These are phyloP conservation scores for Saxicola maurus DNA, from an alignment of 2,797 vertebrate species.

Conservation along the genomic window DNA sequence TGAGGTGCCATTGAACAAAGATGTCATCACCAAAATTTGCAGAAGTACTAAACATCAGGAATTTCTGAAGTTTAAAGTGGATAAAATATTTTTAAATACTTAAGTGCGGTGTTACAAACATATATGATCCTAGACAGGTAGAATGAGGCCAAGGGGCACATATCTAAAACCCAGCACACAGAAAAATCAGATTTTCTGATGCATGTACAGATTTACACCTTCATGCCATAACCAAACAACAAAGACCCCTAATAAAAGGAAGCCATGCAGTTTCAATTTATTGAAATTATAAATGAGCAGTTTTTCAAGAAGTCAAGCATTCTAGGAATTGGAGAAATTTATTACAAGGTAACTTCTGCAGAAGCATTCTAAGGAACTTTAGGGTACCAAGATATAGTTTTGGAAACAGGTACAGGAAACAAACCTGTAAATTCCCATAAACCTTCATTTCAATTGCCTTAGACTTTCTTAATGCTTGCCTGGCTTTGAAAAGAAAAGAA, in stretches of 20 bases:
- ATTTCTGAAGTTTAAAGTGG: neutral
- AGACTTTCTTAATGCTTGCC: accelerated
- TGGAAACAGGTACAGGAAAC: neutral
- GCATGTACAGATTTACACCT: neutral
- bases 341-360: neutral
- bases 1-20: neutral
- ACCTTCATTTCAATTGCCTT: neutral
- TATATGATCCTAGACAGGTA: neutral
- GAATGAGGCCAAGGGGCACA: neutral
- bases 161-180: neutral
- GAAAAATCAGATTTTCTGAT: neutral
- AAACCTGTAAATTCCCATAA: neutral
- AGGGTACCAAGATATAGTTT: neutral
- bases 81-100: neutral
- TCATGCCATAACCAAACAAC: neutral
- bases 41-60: neutral
- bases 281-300: neutral
- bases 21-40: neutral
- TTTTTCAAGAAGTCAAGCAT: neutral
- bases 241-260: neutral
- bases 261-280: neutral
- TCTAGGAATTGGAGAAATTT: neutral
- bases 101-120: accelerated
- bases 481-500: neutral
- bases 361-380: neutral